phyloP scores from a whole-genome alignment of 2,797 vertebrate species.

The Toxotes lorentzi region DNA sequence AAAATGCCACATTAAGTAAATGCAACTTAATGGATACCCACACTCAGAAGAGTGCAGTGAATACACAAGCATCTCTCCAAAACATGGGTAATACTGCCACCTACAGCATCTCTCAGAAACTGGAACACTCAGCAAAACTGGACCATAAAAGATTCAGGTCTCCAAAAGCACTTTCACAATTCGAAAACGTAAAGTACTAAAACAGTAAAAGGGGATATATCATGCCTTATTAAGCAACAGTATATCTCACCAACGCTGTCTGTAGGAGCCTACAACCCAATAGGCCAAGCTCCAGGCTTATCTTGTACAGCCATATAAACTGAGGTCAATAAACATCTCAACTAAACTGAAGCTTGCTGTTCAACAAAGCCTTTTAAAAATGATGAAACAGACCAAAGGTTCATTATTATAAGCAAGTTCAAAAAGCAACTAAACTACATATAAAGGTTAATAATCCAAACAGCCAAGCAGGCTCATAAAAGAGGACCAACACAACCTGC shows the following conservation, averaged over 20 bases:
- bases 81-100: conserved; percentile 37
- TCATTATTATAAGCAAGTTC: background rate
- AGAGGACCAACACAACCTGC: background rate
- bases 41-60: background rate
- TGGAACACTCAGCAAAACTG: background rate
- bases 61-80: background rate
- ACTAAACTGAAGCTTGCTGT: background rate
- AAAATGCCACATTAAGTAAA: too few species aligned
- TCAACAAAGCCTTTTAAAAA: background rate
- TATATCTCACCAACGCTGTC: too few species aligned
- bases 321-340: background rate
- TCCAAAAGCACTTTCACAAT: background rate
- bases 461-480: background rate
- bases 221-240: background rate
- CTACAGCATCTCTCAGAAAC: conserved; percentile 34
- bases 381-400: background rate
- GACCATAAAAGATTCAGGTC: background rate
- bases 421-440: background rate
- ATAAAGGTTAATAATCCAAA: background rate
- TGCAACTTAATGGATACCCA: too few species aligned
- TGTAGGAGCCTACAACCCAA: too few species aligned
- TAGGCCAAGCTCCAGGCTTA: background rate
- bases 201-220: background rate
- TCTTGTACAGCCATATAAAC: background rate
- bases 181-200: background rate